Evolutionary conservation across 2,797 vertebrate genomes (phyloP).

Genomic region (Phylloscopus collybita): DNA sequence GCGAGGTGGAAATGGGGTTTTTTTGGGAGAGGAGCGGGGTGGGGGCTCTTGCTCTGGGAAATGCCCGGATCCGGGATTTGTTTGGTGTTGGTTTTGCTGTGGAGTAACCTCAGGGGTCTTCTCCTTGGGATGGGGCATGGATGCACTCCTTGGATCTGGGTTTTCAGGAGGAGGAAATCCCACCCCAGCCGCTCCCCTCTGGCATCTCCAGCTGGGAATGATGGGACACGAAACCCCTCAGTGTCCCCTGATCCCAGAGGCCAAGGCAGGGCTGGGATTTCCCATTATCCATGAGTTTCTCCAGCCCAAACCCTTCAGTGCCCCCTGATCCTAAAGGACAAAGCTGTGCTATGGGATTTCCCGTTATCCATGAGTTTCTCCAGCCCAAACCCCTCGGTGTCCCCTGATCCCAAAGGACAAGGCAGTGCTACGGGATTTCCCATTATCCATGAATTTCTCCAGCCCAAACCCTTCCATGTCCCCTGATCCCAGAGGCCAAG

Average conservation of each 20-base stretch:
- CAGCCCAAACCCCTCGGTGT: too few relatives aligned
- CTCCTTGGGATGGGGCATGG: neutral
- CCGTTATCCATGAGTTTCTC: neutral
- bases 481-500: neutral
- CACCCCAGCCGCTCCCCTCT: too few relatives aligned
- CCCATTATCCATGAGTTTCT: neutral
- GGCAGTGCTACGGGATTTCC: neutral
- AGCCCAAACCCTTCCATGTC: fast-evolving
- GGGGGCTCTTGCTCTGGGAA: neutral
- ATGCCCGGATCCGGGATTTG: neutral
- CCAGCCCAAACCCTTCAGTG: neutral
- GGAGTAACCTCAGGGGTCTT: fast-evolving
- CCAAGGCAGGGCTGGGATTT: neutral
- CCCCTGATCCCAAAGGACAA: too few relatives aligned
- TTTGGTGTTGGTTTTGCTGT: neutral
- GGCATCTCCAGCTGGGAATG: neutral
- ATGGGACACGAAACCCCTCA: fast-evolving
- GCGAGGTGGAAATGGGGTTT: fast-evolving
- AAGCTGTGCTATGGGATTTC: too few relatives aligned
- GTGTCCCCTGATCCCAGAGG: neutral
- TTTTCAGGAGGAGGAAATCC: neutral
- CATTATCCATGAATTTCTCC: neutral
- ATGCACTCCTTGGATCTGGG: neutral
- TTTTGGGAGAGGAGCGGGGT: fast-evolving
- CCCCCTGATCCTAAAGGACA: too few relatives aligned